Evolutionary conservation across 2,113 vertebrate species (phyloP), one percentile per base, ranked within the genome.

Genomic region (Hipposideros armiger): DNA sequence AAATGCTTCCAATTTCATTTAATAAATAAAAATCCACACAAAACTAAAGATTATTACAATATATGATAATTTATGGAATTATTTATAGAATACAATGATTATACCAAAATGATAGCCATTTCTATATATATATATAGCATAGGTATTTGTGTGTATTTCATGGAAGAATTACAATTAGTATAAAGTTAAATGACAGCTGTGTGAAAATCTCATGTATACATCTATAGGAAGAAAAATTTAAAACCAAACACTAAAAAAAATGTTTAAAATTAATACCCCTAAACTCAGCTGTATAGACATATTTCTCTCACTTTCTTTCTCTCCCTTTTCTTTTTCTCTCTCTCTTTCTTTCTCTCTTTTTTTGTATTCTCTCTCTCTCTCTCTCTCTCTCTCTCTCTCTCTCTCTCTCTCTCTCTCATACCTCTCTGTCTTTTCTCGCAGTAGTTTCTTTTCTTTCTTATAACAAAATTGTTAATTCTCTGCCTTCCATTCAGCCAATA

Each of bases 11-110:
- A 42, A 58, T 95, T 77, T 92, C 22, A 70, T 14, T 92, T 80
- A 92, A 42, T 76, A 84, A 83, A 88, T 95, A n/a, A 94, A 92
- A 81, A 54, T 42, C 0, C 24, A 82, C 7, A 26, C 74, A 90
- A 60, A 82, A 40, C 1, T 90, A 64, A 82, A 73, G 10, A 50
- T 54, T 24, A 42, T 50, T 60, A 9, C 70, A 70, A 45, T 40
- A 84, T 81, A 28, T 54, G 7, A 22, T 30, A 72, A 62, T 58
- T 74, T 52, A 45, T 47, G 45, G 45, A 80, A 76, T 52, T 67
- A 1, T 82, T 72, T 52, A 40, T 56, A 67, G 22, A 64, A n/a
- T 15, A 70, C 8, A 45, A 20, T 81, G 14, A 74, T 19, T 76
- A 60, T 15, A 62, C 3, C 7, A 74, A 45, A 91, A 10, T 76